Evolutionary conservation across 2,888 invertebrate genomes (phyloP), one percentile per base, ranked within the genome.

Genomic region (Ectemnius continuus): DNA sequence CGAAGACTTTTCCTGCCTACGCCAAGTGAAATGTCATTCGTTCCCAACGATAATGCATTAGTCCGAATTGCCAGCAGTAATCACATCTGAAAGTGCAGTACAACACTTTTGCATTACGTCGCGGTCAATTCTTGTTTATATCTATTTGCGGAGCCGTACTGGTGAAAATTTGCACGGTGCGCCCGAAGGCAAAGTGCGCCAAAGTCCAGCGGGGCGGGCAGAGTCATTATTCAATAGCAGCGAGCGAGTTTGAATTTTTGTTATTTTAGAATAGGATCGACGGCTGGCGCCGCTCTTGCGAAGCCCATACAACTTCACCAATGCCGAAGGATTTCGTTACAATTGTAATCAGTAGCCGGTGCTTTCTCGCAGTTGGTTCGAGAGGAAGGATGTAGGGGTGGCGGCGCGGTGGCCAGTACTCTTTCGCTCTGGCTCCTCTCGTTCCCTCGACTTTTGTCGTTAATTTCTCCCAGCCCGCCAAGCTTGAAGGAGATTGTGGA

Each of bases 401-500:
- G 63, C 11, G 52, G 61, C 11, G 28, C 36, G 14, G 63, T 13
- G 52, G 57, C 6, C n/a, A 16, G 36, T 58, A 36, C 2, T 52
- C 16, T 47, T 5, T 61, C 28, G 16, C 28, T 47, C 23, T 20
- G 6, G 2, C 36, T 52, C 16, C 52, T 52, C 16, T 48, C 26
- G 67, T 61, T 62, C 74, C 69, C 46, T 57, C 60, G 75, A 64
- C 26, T 72, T 81, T 18, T 28, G 45, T 56, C 47, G 75, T 66
- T 87, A 88, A 89, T 88, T 86, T 78, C 85, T 80, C 77, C 82
- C 83, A 86, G 62, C 18, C 59, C 70, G 85, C 85, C 81, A 83
- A 85, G 85, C 85, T 86, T 73, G 84, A 87, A 85, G 81, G 82
- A 76, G 84, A 87, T 86, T 86, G 84, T 82, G 84, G 84, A 86